phyloP scores from a whole-genome alignment of 2,113 vertebrate genomes.

The Malurus elegans region DNA sequence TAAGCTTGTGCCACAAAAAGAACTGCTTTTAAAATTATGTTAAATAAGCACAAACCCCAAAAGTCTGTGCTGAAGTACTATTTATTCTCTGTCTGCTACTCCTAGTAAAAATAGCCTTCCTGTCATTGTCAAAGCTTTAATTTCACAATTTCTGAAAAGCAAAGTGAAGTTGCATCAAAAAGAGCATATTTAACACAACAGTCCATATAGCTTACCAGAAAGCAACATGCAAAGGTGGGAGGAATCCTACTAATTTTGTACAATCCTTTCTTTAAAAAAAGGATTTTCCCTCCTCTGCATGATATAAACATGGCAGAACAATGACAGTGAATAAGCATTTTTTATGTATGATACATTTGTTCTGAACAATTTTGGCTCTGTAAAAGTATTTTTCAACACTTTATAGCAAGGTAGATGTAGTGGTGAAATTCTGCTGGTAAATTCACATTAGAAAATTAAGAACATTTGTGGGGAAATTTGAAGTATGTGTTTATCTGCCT shows the following conservation, averaged over 20 bases:
- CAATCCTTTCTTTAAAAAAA: not conserved
- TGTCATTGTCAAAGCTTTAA: conserved; percentile 30
- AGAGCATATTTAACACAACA: conserved; percentile 7
- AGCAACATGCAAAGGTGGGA: conserved; percentile 10
- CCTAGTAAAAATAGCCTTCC: conserved; percentile 6
- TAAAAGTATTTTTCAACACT: not conserved
- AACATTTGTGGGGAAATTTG: not conserved
- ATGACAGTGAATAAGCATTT: conserved; percentile 11
- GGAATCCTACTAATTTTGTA: not conserved
- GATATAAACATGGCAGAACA: not conserved
- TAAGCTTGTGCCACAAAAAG: not conserved
- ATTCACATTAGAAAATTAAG: not conserved
- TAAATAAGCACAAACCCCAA: not conserved
- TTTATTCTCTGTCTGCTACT: not conserved
- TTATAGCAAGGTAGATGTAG: not conserved
- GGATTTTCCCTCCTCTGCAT: not conserved
- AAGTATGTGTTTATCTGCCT: not conserved
- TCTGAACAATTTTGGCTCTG: not conserved
- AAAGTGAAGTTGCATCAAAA: conserved; percentile 19
- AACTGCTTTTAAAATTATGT: not conserved
- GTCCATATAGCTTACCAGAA: conserved; percentile 26
- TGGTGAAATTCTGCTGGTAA: not conserved
- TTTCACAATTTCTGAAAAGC: conserved; percentile 25
- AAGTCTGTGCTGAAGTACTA: not conserved
- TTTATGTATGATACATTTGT: not conserved